phyloP scores from a whole-genome alignment of 2,888 invertebrate genomes.

The Patella ulyssiponensis region DNA sequence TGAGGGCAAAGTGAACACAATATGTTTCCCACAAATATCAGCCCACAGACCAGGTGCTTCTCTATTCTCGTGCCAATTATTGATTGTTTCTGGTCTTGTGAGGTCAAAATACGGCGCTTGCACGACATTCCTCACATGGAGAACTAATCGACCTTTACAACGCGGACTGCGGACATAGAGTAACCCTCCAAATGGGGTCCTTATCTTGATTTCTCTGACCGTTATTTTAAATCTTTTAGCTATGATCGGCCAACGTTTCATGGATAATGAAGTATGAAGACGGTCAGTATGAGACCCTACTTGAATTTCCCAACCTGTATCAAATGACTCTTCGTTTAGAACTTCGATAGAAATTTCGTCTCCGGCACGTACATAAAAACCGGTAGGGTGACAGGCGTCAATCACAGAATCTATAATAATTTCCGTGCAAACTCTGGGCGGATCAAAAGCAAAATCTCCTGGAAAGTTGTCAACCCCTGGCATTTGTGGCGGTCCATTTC shows the following conservation, averaged over 20 bases:
- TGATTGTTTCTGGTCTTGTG: background rate
- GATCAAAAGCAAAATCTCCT: background rate
- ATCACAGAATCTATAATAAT: background rate
- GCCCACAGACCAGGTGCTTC: slow-evolving; percentile 2
- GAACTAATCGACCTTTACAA: background rate
- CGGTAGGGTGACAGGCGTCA: background rate
- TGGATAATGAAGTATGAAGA: background rate
- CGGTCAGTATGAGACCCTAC: background rate
- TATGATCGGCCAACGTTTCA: background rate
- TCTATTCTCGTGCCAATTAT: background rate
- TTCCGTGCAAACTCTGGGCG: background rate
- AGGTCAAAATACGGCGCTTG: slow-evolving; percentile 1
- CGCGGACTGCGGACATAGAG: background rate
- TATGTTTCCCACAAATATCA: background rate
- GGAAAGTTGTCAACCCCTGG: background rate
- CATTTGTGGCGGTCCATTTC: background rate
- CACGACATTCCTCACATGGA: background rate
- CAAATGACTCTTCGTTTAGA: background rate
- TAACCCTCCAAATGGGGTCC: background rate
- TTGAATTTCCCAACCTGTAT: slow-evolving; percentile 2
- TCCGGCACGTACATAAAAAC: background rate
- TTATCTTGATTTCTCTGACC: background rate
- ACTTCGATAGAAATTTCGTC: background rate
- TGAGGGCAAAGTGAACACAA: background rate
- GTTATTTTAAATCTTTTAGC: background rate